Conservation (phyloP, 2,888 invertebrate species). For the Agrotis ipsilon region DNA sequence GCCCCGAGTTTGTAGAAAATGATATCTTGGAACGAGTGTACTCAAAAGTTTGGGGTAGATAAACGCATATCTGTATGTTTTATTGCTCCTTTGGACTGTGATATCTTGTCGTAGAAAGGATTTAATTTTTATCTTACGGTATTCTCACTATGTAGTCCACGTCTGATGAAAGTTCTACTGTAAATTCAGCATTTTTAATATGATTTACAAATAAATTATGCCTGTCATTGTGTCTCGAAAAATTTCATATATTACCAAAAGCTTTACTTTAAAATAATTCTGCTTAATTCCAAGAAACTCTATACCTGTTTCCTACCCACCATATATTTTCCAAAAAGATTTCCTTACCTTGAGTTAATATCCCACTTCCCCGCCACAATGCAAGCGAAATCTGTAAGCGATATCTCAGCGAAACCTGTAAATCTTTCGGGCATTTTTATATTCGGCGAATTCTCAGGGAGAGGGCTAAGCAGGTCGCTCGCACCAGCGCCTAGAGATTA, state of each 20-base stretch:
- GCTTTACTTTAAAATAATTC: not conserved
- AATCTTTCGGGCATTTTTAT: slow-evolving; percentile 90
- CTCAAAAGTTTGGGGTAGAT: slow-evolving; percentile 69
- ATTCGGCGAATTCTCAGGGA: slow-evolving; percentile 84
- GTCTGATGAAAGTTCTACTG: too few relatives aligned
- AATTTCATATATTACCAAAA: not conserved
- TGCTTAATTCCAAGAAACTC: not conserved
- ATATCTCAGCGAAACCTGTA: slow-evolving; percentile 88
- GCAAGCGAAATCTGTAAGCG: slow-evolving; percentile 85
- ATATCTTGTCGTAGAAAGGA: slow-evolving; percentile 49
- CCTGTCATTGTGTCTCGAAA: too few relatives aligned
- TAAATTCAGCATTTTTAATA: not conserved
- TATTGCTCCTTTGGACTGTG: slow-evolving; percentile 60
- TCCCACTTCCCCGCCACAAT: slow-evolving; percentile 74
- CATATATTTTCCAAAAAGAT: slow-evolving; percentile 41
- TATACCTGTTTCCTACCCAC: not conserved
- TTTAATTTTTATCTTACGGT: slow-evolving; percentile 17
- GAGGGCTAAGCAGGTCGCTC: slow-evolving; percentile 88
- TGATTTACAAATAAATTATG: too few relatives aligned
- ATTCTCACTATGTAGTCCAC: not conserved
- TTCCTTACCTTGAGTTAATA: slow-evolving; percentile 60
- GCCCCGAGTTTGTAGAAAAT: slow-evolving; percentile 77
- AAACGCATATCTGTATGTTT: slow-evolving; percentile 68
- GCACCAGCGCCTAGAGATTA: slow-evolving; percentile 91
- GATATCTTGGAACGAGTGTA: slow-evolving; percentile 73